Conservation (phyloP, 2,888 invertebrate genomes). For the Nephrotoma appendiculata region DNA sequence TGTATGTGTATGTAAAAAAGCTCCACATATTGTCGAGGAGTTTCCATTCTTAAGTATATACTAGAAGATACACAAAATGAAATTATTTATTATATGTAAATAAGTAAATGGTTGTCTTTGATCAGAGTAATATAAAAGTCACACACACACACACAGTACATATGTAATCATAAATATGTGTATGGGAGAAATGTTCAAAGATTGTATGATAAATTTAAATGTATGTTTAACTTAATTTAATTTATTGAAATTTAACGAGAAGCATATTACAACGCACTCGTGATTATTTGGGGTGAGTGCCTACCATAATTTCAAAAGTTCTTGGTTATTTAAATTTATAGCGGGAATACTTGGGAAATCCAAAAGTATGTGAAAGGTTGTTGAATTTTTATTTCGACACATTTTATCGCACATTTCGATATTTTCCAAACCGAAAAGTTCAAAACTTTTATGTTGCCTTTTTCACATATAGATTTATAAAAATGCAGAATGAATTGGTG, state of each 20-base stretch:
- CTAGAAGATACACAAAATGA: not conserved
- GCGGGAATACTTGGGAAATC: not conserved
- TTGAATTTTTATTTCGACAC: not conserved
- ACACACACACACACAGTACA: not conserved
- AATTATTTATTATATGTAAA: not conserved
- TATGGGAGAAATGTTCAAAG: not conserved
- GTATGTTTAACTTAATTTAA: not conserved
- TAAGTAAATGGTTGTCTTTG: not conserved
- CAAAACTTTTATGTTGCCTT: not conserved
- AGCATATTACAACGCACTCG: not conserved
- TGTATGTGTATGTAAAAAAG: not conserved
- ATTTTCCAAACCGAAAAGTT: not conserved
- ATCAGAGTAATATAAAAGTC: not conserved
- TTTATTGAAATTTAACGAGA: not conserved
- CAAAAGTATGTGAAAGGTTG: not conserved
- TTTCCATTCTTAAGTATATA: not conserved
- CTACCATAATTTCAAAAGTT: not conserved
- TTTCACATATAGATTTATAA: too few species aligned
- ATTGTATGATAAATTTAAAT: not conserved
- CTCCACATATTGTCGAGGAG: not conserved
- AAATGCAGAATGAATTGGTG: too few species aligned
- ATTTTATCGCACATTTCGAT: not conserved
- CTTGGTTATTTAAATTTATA: not conserved
- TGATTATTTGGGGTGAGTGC: not conserved
- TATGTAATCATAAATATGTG: not conserved